Evolutionary conservation across 2,797 vertebrate genomes (phyloP).

Genomic region (Oreochromis grahami): DNA sequence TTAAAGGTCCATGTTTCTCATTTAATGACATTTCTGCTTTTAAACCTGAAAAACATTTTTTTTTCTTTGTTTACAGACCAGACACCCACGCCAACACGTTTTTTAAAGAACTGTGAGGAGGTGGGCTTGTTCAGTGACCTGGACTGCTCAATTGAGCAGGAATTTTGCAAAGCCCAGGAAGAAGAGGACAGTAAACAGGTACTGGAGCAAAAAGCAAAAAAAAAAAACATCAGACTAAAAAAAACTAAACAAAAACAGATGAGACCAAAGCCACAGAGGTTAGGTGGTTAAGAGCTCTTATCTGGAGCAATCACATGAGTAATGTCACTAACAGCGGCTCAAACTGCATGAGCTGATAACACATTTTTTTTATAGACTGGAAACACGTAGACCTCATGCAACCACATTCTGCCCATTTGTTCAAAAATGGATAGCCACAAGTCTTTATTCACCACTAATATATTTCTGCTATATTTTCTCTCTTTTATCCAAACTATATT

Average conservation of each 20-base stretch:
- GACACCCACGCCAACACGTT: slow-evolving; percentile 96
- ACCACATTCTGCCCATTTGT: neutral
- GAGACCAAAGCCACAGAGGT: slow-evolving; percentile 21
- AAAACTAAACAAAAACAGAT: neutral
- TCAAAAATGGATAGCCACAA: neutral
- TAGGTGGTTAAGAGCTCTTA: slow-evolving; percentile 16
- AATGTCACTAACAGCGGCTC: slow-evolving; percentile 5
- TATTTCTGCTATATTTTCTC: neutral
- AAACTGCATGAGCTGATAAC: neutral
- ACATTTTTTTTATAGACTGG: slow-evolving; percentile 15
- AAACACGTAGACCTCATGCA: neutral
- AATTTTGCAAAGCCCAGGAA: slow-evolving; percentile 96
- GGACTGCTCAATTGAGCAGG: slow-evolving; percentile 95
- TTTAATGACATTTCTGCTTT: neutral
- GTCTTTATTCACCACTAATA: neutral
- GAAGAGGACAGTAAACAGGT: slow-evolving; percentile 98
- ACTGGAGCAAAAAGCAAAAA: slow-evolving; percentile 5
- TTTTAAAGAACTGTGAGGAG: slow-evolving; percentile 99
- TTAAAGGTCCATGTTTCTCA: neutral
- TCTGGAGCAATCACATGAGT: slow-evolving; percentile 24
- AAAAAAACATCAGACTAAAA: neutral
- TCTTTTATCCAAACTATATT: neutral
- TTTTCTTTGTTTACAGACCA: slow-evolving; percentile 82
- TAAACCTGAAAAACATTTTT: neutral
- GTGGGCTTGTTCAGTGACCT: slow-evolving; percentile 97